A percentile compares a stretch with the other conserved stretches of the same genome.
phyloP scores from a whole-genome alignment of 2,888 invertebrate genomes.

The Drosophila neotestacea region DNA sequence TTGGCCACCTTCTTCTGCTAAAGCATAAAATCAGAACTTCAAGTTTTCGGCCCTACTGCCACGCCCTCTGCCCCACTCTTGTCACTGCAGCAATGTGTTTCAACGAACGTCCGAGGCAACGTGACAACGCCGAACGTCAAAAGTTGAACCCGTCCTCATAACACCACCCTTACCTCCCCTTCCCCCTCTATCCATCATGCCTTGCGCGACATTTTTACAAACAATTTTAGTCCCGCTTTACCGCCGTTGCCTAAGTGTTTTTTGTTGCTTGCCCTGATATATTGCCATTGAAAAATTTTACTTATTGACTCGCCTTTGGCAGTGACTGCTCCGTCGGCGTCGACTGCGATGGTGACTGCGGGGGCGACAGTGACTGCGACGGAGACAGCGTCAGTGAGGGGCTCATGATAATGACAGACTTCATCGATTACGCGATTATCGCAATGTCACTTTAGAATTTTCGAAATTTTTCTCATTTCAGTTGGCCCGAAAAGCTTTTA shows the following conservation, averaged over 20 bases:
- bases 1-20: neutral
- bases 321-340: slow-evolving; percentile 5
- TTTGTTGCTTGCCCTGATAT: slow-evolving; percentile 46
- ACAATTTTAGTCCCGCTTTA: slow-evolving; percentile 38
- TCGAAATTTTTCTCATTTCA: slow-evolving; percentile 67
- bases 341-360: slow-evolving; percentile 9
- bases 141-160: slow-evolving; percentile 41
- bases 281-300: slow-evolving; percentile 60
- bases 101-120: slow-evolving; percentile 34
- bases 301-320: slow-evolving; percentile 73
- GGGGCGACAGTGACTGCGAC: slow-evolving; percentile 18
- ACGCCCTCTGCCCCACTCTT: neutral
- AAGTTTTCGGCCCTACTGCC: slow-evolving; percentile 49
- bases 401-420: slow-evolving; percentile 80
- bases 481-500: slow-evolving; percentile 72
- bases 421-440: slow-evolving; percentile 81
- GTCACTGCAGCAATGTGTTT: slow-evolving; percentile 35
- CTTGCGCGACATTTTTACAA: slow-evolving; percentile 27
- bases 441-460: slow-evolving; percentile 78
- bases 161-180: neutral
- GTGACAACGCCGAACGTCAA: slow-evolving; percentile 52
- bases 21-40: slow-evolving; percentile 57
- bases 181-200: neutral
- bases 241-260: slow-evolving; percentile 58
- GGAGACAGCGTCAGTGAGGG: slow-evolving; percentile 25